Evolutionary conservation across 2,888 invertebrate genomes (phyloP).

Genomic region (Augochlorella aurata): DNA sequence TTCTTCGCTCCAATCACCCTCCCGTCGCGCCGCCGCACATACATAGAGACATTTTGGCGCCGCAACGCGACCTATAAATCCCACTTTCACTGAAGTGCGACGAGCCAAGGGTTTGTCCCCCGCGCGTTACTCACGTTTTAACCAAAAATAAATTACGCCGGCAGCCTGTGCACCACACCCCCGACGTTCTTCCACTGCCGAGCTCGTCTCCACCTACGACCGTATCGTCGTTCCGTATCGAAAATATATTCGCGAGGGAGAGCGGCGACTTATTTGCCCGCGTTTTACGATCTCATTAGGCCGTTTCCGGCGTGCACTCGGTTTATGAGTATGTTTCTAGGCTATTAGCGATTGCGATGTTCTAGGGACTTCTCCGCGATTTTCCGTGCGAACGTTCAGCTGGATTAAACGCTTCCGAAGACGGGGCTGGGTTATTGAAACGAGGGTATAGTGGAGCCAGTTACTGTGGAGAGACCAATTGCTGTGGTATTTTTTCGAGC

Average conservation of each 20-base stretch:
- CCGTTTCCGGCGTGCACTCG: not conserved
- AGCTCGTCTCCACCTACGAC: not conserved
- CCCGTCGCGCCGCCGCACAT: conserved; percentile 8
- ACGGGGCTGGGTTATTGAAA: too few species aligned
- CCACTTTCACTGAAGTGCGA: conserved; percentile 61
- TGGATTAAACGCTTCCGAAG: too few species aligned
- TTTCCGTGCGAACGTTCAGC: too few species aligned
- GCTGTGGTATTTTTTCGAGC: too few species aligned
- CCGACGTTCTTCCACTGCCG: conserved; percentile 15
- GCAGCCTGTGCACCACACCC: conserved; percentile 4
- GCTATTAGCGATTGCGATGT: not conserved
- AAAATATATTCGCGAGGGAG: conserved; percentile 19
- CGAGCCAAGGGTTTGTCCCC: conserved; percentile 47
- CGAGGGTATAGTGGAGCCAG: too few species aligned
- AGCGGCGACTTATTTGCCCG: conserved; percentile 20
- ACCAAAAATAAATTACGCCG: conserved; percentile 63
- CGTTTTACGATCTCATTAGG: conserved; percentile 49
- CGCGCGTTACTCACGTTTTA: conserved; percentile 63
- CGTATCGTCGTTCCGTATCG: conserved; percentile 13
- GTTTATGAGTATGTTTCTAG: not conserved
- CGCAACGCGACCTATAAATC: conserved; percentile 73
- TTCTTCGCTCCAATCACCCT: conserved; percentile 25
- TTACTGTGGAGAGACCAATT: too few species aligned
- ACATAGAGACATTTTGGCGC: conserved; percentile 62
- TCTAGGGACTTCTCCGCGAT: not conserved